Percentiles rank a stretch among this genome's conserved stretches.
Evolutionary conservation across 2,113 vertebrate genomes (phyloP).

Genomic region (Okapia johnstoni): DNA sequence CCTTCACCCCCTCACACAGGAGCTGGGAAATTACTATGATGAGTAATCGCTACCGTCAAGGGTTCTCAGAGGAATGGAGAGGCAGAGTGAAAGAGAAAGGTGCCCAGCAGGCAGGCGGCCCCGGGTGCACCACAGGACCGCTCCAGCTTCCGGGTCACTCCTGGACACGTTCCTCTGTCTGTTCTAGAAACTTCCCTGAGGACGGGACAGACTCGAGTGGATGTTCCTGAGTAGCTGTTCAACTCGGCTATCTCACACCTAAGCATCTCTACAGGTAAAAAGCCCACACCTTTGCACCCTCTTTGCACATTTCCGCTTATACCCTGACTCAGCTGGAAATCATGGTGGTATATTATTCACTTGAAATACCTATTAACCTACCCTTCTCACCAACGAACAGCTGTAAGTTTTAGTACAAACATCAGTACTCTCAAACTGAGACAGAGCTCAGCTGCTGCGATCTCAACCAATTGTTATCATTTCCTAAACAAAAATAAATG

Average conservation of each 20-base stretch:
- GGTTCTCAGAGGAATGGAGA: background rate
- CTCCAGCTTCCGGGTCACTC: fast-evolving
- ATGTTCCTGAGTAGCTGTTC: background rate
- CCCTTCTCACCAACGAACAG: background rate
- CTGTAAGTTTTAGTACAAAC: background rate
- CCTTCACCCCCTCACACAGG: background rate
- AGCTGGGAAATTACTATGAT: background rate
- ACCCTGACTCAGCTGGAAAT: background rate
- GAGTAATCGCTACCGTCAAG: background rate
- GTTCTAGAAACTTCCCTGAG: background rate
- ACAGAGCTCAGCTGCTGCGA: background rate
- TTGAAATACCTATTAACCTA: background rate
- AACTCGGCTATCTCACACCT: background rate
- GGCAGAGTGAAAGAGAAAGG: background rate
- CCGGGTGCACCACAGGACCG: fast-evolving
- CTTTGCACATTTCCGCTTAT: background rate
- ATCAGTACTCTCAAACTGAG: background rate
- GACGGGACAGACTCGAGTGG: background rate
- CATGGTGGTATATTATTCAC: background rate
- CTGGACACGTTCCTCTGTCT: background rate
- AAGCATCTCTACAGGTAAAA: fast-evolving
- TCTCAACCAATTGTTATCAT: background rate
- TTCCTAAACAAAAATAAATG: background rate
- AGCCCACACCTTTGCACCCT: background rate
- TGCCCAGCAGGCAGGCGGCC: background rate